phyloP scores from a whole-genome alignment of 1,140 invertebrate species.

The Bombus turneri region DNA sequence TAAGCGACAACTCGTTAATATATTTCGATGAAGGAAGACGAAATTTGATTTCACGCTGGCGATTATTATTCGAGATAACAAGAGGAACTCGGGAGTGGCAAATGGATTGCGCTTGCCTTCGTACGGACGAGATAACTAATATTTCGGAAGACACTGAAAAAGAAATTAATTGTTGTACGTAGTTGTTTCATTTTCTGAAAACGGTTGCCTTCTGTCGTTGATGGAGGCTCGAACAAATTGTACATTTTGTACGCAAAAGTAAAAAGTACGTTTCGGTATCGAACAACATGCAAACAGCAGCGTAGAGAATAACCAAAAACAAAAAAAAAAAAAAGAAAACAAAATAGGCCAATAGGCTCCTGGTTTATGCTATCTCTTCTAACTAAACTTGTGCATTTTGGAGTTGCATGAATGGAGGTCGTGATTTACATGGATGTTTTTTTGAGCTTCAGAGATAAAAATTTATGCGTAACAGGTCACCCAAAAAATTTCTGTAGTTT shows the following conservation, averaged over 20 bases:
- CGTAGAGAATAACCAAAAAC: not conserved
- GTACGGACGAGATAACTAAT: constrained; percentile 8
- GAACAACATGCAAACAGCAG: too few species aligned
- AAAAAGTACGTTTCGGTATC: not conserved
- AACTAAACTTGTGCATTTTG: not conserved
- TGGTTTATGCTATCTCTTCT: too few species aligned
- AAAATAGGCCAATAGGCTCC: not conserved
- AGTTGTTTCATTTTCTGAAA: too few species aligned
- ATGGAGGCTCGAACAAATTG: constrained; percentile 30
- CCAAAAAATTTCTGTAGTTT: too few species aligned
- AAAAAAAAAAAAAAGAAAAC: too few species aligned
- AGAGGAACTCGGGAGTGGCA: not conserved
- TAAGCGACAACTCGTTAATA: constrained; percentile 22
- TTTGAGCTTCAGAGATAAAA: not conserved
- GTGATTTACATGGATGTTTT: not conserved
- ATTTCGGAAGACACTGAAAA: constrained; percentile 54
- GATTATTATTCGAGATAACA: not conserved
- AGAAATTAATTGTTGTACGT: not conserved
- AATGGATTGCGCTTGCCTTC: not conserved
- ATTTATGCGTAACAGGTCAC: not conserved
- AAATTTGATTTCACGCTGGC: constrained; percentile 44
- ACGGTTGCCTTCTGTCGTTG: not conserved
- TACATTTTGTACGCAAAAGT: too few species aligned
- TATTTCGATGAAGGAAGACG: constrained; percentile 43
- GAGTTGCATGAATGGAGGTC: not conserved